These are phyloP conservation scores for Phrynosoma platyrhinos DNA, from an alignment of 2,113 vertebrate genomes.

Conservation along the genomic window DNA sequence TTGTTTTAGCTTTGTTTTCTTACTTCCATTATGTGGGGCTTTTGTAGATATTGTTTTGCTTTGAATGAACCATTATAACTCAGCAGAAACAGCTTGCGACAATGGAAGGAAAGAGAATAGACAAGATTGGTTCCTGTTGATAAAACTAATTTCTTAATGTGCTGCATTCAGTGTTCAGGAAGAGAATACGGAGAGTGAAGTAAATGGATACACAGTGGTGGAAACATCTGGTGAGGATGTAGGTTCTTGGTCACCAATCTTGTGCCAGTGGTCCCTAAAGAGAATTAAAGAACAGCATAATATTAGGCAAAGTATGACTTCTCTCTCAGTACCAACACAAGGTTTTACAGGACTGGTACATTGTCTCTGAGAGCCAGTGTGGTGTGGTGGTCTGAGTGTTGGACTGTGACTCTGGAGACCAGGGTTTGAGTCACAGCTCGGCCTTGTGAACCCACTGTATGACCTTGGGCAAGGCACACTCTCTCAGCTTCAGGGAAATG, in stretches of 20 bases:
- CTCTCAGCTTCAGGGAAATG: too few species aligned
- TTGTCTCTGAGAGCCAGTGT: too few species aligned
- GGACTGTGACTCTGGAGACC: too few species aligned
- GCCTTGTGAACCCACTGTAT: too few species aligned
- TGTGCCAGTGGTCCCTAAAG: not conserved
- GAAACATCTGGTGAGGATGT: not conserved
- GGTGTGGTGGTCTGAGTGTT: too few species aligned
- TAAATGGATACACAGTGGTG: not conserved
- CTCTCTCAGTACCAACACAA: not conserved
- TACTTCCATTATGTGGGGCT: not conserved
- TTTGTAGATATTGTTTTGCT: conserved; percentile 42
- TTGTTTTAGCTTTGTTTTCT: not conserved
- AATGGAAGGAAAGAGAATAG: conserved; percentile 49
- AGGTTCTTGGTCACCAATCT: not conserved
- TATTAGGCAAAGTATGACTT: not conserved
- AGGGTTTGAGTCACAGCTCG: too few species aligned
- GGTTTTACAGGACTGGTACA: not conserved
- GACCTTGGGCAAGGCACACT: too few species aligned
- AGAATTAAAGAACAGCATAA: not conserved
- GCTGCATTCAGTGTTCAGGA: conserved; percentile 10
- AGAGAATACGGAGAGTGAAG: not conserved
- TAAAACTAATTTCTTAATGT: conserved; percentile 19
- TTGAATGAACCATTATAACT: conserved; percentile 59
- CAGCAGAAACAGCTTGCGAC: conserved; percentile 29
- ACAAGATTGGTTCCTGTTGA: conserved; percentile 30